Percentiles rank a stretch among this genome's conserved stretches.
These are phyloP conservation scores for Bubo scandiacus DNA, from an alignment of 2,113 vertebrate genomes.

Conservation along the genomic window DNA sequence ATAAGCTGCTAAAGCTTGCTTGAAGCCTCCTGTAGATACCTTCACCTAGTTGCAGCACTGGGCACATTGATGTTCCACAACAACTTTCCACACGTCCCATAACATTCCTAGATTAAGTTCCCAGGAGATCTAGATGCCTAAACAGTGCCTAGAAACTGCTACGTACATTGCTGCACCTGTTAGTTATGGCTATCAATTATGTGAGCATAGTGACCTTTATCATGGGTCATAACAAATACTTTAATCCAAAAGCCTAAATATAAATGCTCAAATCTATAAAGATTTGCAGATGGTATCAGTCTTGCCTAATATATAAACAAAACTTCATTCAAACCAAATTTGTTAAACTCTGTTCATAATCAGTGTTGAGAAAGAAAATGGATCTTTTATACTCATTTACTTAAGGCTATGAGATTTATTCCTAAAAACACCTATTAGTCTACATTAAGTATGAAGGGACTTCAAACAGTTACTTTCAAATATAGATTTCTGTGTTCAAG, in stretches of 20 bases:
- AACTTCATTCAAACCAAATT: background rate
- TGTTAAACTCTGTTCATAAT: background rate
- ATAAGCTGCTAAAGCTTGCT: background rate
- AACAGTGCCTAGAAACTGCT: background rate
- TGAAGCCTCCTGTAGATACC: background rate
- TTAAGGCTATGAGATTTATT: background rate
- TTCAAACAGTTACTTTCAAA: background rate
- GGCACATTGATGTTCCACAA: background rate
- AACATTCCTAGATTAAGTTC: background rate
- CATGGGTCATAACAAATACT: background rate
- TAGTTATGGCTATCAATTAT: background rate
- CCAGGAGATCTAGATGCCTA: background rate
- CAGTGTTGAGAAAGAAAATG: accelerated
- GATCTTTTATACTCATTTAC: background rate
- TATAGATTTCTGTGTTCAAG: background rate
- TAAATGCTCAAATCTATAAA: background rate
- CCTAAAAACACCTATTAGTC: background rate
- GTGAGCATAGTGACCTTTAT: background rate
- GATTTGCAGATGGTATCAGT: background rate
- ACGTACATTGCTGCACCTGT: background rate
- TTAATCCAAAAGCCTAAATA: background rate
- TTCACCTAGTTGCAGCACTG: background rate
- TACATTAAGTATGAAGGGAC: background rate
- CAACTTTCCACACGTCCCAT: background rate
- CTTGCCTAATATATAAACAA: background rate